Evolutionary conservation across 2,113 vertebrate species (phyloP).

Genomic region (Verasper variegatus): DNA sequence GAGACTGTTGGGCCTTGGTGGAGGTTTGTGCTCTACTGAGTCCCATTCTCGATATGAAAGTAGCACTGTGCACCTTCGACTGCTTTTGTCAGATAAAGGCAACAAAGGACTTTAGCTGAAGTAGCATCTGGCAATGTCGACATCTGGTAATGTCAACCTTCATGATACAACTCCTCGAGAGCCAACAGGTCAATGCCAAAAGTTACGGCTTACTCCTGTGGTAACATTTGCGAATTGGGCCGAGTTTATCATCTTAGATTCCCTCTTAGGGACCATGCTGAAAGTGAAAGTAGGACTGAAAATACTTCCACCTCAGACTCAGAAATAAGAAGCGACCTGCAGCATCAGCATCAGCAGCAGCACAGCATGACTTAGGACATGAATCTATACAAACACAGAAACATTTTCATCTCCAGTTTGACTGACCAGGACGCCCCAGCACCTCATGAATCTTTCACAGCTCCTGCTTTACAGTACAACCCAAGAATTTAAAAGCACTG

Average conservation of each 20-base stretch:
- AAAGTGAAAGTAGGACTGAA: neutral
- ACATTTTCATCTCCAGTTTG: constrained; percentile 27
- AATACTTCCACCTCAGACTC: constrained; percentile 15
- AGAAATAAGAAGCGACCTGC: constrained; percentile 20
- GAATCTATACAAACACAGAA: constrained; percentile 13
- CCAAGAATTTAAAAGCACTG: constrained; percentile 38
- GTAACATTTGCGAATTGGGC: constrained; percentile 6
- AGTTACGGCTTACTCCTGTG: too few relatives aligned
- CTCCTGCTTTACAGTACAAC: constrained; percentile 19
- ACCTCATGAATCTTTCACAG: constrained; percentile 28
- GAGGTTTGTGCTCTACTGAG: neutral
- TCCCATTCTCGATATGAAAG: neutral
- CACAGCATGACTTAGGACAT: constrained; percentile 16
- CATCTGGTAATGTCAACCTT: constrained; percentile 11
- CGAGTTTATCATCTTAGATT: constrained; percentile 6
- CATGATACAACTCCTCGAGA: neutral
- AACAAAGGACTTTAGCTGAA: neutral
- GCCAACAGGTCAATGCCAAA: constrained; percentile 23
- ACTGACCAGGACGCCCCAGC: constrained; percentile 1
- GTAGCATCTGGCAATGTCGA: neutral
- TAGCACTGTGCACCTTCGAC: too few relatives aligned
- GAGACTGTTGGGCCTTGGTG: neutral
- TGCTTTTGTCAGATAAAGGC: neutral
- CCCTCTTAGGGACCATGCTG: neutral
- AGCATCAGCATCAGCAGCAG: neutral